A percentile compares a stretch with the other conserved stretches of the same genome.
Evolutionary conservation across 2,888 invertebrate genomes (phyloP).

Genomic region (Ormyrus thymus): DNA sequence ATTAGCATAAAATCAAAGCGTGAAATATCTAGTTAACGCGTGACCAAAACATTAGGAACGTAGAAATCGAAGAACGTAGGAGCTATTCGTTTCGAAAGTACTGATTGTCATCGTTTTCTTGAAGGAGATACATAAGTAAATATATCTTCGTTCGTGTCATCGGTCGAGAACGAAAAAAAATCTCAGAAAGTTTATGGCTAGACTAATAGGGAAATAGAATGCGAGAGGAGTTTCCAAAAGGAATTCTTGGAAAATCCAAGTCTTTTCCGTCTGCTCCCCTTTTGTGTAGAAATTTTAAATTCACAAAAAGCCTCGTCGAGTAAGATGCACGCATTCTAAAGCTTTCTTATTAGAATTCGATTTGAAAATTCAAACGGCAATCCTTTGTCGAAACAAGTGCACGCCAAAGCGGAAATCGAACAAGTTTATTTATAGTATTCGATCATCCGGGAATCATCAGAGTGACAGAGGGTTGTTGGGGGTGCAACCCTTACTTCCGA

Average conservation of each 20-base stretch:
- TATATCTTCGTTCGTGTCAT: no score
- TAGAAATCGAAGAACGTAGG: conserved; percentile 47
- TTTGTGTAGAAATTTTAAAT: no score
- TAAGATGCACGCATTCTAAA: no score
- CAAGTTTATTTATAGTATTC: conserved; percentile 49
- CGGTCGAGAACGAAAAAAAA: no score
- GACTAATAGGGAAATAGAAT: conserved; percentile 61
- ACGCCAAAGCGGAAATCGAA: background rate
- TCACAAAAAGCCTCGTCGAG: no score
- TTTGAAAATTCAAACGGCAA: background rate
- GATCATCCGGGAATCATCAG: conserved; percentile 36
- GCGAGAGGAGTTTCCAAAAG: conserved; percentile 8
- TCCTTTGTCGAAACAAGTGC: background rate
- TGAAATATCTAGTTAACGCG: conserved; percentile 61
- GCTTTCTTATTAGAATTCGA: background rate
- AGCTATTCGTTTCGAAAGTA: no score
- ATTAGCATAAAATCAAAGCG: conserved; percentile 7
- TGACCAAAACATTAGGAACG: conserved; percentile 61
- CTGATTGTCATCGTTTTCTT: no score
- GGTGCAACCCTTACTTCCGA: conserved; percentile 2
- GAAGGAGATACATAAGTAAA: no score
- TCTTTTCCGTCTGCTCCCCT: no score
- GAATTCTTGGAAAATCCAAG: no score
- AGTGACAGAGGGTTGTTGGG: background rate
- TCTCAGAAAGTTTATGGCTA: no score